Percentiles rank a stretch among this genome's conserved stretches.
Evolutionary conservation across 2,888 invertebrate genomes (phyloP).

Genomic region (Hemicrepidius hirtus): DNA sequence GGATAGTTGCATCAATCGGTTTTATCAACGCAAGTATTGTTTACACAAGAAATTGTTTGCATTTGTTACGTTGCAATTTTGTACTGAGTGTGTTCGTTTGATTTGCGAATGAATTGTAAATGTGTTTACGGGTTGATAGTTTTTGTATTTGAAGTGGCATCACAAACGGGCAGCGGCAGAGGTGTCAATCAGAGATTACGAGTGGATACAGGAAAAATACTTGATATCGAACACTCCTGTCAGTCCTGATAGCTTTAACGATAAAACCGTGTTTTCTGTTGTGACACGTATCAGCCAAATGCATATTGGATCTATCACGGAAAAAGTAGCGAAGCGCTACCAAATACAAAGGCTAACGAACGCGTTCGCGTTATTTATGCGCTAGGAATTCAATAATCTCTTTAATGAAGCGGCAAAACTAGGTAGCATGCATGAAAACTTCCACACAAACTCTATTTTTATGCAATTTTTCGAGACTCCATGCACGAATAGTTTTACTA

Average conservation of each 20-base stretch:
- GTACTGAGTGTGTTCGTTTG: constrained; percentile 23
- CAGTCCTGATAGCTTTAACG: constrained; percentile 18
- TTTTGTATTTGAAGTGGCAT: background rate
- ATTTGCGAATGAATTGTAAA: constrained; percentile 33
- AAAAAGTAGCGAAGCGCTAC: constrained; percentile 42
- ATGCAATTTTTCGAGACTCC: too few relatives aligned
- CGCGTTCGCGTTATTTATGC: constrained; percentile 29
- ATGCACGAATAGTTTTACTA: too few relatives aligned
- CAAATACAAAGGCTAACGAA: constrained; percentile 41
- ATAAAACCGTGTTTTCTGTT: constrained; percentile 27
- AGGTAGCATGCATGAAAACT: background rate
- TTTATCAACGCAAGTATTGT: constrained; percentile 30
- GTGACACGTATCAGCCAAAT: constrained; percentile 39
- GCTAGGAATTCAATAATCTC: constrained; percentile 32
- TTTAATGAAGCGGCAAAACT: constrained; percentile 34
- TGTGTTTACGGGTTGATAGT: constrained; percentile 23
- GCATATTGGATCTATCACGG: constrained; percentile 41
- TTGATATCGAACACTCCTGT: constrained; percentile 18
- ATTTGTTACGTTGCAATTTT: constrained; percentile 32
- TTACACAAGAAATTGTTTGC: constrained; percentile 28
- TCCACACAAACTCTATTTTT: too few relatives aligned
- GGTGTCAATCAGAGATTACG: constrained; percentile 21
- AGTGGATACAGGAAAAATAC: background rate
- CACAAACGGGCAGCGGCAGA: background rate
- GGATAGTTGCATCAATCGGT: constrained; percentile 41